Evolutionary conservation across 2,113 vertebrate genomes (phyloP), one percentile per base, ranked within the genome.

Genomic region (Bubo scandiacus): DNA sequence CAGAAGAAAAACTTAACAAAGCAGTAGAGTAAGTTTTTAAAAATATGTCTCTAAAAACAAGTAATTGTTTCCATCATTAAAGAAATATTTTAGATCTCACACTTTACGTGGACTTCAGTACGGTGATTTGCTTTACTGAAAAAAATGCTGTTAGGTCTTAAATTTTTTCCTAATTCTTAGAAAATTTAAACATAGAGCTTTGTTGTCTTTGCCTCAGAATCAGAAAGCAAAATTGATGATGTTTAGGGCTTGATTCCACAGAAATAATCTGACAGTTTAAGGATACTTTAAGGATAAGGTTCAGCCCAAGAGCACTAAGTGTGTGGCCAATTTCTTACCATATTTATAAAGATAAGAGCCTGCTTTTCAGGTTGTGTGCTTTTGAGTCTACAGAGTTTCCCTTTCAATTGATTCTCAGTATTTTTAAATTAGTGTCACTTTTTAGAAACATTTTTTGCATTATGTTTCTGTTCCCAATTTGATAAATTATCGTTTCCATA

Each of bases 11-110:
- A 4, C 20, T 30, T 42, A 32, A 36, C 58, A 19, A 58, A 58
- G 40, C 73, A 86, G 32, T 34, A 66, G 91, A 95, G 98, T 98
- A 97, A 96, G 98, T 94, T 67, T 40, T 47, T 49, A 6, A 70
- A 70, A 93, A 15, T 36, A 16, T 6, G 3, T 59, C 6, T 80
- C 42, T 43, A 4, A 61, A 57, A 52, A 9, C 16, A 36, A 81
- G 4, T 42, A 62, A 26, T 70, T 59, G 2, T 67, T 92, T 74
- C 25, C 12, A 19, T 81, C 9, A 2, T 17, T 70, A 14, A 68
- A 34, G 13, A 51, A 58, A 17, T 67, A 20, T 16, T 89, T 87
- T 34, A 23, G 5, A 17, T 65, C 5, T 57, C 65, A 32, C 1
- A 5, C 4, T 72, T 55, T 7, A 6, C 2, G 0, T 55, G 9